Evolutionary conservation across 2,797 vertebrate genomes (phyloP).

Genomic region (Falco concolor): DNA sequence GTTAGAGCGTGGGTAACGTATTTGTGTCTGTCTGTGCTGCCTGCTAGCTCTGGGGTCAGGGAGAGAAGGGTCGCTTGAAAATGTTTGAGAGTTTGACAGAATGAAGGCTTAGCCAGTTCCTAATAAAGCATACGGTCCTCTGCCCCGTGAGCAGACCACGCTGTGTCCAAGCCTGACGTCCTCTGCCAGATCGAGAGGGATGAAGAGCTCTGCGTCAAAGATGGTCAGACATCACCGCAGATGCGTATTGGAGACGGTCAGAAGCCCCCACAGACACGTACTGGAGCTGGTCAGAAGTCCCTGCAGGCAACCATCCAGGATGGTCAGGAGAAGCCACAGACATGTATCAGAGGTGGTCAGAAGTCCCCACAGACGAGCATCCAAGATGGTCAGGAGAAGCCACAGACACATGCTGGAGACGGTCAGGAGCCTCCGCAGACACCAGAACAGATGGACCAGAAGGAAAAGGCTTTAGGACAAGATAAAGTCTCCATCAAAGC

Average conservation of each 20-base stretch:
- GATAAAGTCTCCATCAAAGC: neutral
- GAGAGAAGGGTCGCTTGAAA: neutral
- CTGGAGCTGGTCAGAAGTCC: neutral
- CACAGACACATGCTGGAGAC: rapidly evolving
- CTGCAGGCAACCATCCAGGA: neutral
- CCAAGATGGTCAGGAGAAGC: rapidly evolving
- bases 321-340: neutral
- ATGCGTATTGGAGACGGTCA: rapidly evolving
- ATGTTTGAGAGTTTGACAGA: neutral
- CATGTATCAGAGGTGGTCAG: rapidly evolving
- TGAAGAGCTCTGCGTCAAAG: neutral
- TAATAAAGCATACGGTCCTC: neutral
- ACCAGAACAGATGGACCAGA: neutral
- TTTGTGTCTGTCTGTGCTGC: neutral
- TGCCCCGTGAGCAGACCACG: neutral
- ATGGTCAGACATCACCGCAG: neutral
- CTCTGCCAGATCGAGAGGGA: rapidly evolving
- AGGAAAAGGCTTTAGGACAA: neutral
- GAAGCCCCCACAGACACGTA: rapidly evolving
- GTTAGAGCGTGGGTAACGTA: neutral
- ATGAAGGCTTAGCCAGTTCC: neutral
- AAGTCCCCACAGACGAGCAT: rapidly evolving
- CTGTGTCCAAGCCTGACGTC: rapidly evolving
- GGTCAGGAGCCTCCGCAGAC: neutral
- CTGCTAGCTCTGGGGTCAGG: neutral